phyloP scores from a whole-genome alignment of 2,797 vertebrate species.

The Vipera ursinii region DNA sequence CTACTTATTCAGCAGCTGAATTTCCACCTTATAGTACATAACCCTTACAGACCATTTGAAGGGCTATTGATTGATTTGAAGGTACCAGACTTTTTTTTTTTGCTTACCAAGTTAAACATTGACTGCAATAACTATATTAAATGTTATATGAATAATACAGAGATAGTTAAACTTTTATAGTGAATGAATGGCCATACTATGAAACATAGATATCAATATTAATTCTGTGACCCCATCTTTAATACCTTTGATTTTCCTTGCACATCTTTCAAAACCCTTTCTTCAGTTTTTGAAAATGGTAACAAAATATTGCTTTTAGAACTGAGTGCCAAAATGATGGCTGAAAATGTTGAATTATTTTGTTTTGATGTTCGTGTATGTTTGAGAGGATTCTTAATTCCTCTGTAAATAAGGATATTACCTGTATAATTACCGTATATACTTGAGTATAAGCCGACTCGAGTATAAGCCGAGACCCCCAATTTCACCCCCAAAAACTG shows the following conservation, averaged over 20 bases:
- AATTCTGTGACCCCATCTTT: background rate
- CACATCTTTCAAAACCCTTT: background rate
- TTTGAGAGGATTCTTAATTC: background rate
- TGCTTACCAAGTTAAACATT: background rate
- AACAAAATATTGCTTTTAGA: background rate
- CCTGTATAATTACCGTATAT: background rate
- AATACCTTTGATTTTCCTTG: background rate
- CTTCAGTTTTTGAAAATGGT: background rate
- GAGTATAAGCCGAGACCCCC: too few species aligned
- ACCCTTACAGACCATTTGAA: slow-evolving; percentile 93
- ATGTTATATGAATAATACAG: background rate
- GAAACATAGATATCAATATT: background rate
- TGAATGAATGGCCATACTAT: background rate
- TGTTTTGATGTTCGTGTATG: background rate
- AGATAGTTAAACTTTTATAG: background rate
- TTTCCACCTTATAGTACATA: slow-evolving; percentile 95
- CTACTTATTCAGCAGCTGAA: slow-evolving; percentile 95
- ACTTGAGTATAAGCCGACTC: too few species aligned
- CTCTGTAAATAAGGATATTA: background rate
- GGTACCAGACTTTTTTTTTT: slow-evolving; percentile 66
- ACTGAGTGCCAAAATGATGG: background rate
- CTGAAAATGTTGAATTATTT: background rate
- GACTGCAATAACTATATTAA: background rate
- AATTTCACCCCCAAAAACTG: too few species aligned
- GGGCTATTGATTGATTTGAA: slow-evolving; percentile 95